Evolutionary conservation across 2,888 invertebrate species (phyloP).

Genomic region (Polydrusus pterygomalis): DNA sequence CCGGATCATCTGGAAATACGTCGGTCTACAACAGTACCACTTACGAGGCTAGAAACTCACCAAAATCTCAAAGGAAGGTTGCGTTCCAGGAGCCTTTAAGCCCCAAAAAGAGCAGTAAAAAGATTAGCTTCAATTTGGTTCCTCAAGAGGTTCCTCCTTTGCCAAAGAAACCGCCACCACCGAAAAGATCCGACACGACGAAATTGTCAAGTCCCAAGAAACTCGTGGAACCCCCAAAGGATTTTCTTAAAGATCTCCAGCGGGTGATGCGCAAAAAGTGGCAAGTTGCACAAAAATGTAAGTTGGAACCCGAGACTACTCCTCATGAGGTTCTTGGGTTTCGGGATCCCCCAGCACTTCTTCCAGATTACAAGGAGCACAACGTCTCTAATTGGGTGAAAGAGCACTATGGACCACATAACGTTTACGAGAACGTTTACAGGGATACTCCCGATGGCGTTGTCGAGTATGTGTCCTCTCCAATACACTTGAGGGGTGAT

Average conservation of each 20-base stretch:
- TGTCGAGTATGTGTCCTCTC: conserved; percentile 72
- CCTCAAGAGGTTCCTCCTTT: conserved; percentile 76
- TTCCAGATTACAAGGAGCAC: conserved; percentile 85
- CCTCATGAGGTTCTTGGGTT: conserved; percentile 95
- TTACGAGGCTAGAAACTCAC: conserved; percentile 75
- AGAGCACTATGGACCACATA: conserved; percentile 86
- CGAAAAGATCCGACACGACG: conserved; percentile 85
- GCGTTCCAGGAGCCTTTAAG: conserved; percentile 78
- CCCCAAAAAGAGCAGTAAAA: conserved; percentile 76
- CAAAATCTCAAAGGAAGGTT: conserved; percentile 76
- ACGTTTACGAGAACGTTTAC: conserved; percentile 86
- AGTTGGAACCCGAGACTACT: conserved; percentile 89
- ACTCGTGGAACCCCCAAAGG: conserved; percentile 84
- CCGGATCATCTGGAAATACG: conserved; percentile 69
- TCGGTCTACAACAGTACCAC: conserved; percentile 69
- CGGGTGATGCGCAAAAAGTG: conserved; percentile 95
- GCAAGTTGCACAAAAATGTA: conserved; percentile 95
- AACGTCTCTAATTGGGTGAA: conserved; percentile 94
- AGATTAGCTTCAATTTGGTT: conserved; percentile 79
- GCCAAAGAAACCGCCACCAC: conserved; percentile 83
- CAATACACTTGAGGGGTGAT: conserved; percentile 62
- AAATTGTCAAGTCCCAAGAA: conserved; percentile 86
- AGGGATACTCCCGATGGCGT: conserved; percentile 71
- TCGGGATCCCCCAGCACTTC: conserved; percentile 85
- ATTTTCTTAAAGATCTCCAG: conserved; percentile 91